Base-by-base conservation (phyloP, 2,797 vertebrate genomes). In the Picus viridis region DNA sequence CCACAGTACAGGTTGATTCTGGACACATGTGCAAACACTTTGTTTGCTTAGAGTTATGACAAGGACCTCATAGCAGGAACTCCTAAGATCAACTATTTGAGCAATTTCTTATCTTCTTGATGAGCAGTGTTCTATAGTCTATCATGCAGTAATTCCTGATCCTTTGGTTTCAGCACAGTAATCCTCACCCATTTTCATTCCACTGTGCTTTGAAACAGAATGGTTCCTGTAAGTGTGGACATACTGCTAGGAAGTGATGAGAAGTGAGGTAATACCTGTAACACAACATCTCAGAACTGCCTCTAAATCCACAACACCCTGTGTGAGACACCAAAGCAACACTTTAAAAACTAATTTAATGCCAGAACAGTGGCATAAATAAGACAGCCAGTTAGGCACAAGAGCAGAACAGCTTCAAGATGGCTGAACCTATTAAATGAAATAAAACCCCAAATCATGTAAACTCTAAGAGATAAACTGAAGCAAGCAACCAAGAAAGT, bases 21-120 rank as follows among this genome's bases (percentile, higher is more conserved):
- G 20, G 51, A 41, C 30, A 58, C 0, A 0, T 4, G 2, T n/a
- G 20, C 45, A 30, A 90, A 85, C 18, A 24, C 8, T 29, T 49
- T 30, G 9, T 20, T 53, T 57, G 39, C 81, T 75, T 53, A 72
- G 23, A 70, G 67, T 34, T 83, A 47, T 2, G 2, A 29, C 26
- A 62, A 92, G 72, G 22, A 75, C 1, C 59, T 77, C 67, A 58
- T 23, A 77, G 54, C 47, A 87, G 65, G 9, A 89, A 53, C 53
- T 75, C n/a, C 32, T 3, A 34, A 83, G 29, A 17, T 36, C 10
- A 72, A 67, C 23, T 58, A 34, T 69, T 53, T 36, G 30, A 75
- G 39, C 20, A 61, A 58, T 53, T 75, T 24, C 2, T 0, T n/a
- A 22, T 39, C 63, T 73, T 26, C 22, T 2, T 41, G 36, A 65